Evolutionary conservation across 2,888 invertebrate genomes (phyloP), one percentile per base, ranked within the genome.

Genomic region (Ptychoptera contaminata): DNA sequence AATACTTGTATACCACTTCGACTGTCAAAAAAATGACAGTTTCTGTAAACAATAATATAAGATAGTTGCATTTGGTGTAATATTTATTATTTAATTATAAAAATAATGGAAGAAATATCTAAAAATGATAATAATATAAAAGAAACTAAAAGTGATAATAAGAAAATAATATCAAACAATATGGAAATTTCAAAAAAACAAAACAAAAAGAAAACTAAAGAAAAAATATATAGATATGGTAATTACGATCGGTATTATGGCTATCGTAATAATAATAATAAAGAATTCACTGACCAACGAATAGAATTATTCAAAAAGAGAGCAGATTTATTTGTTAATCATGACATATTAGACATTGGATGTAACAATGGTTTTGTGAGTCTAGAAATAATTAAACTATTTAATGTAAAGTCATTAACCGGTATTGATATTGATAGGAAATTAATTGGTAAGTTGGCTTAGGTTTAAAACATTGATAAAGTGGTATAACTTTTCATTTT

Each of bases 291-390:
- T 12, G 91, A 91, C 62, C 66, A 74, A 16, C 71, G 92, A 42
- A 59, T 90, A 43, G 71, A 72, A 49, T 70, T 76, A 42, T 75
- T 91, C 47, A 65, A 62, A 10, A 65, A 70, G 42, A 72, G 78
- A 48, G 66, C 67, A 30, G 74, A 81, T 46, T 69, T 86, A 56
- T 86, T 91, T 59, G 63, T 69, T 23, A 75, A 71, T 37, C 84
- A 81, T 59, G 76, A 80, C 54, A 73, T 90, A 35, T 68, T 92
- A 34, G 91, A 92, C 60, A 80, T 91, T 54, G 92, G 92, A 6
- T 91, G 91, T 58, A 92, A 92, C 63, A 78, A 81, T 48, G 92
- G 91, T 1, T 78, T 82, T 53, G 68, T 91, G 14, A 85, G 90
- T 0, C 66, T 87, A 30, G 72, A 77, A 7, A 67, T 92, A 36